Evolutionary conservation across 2,797 vertebrate species (phyloP).

Genomic region (Aldrovandia affinis): DNA sequence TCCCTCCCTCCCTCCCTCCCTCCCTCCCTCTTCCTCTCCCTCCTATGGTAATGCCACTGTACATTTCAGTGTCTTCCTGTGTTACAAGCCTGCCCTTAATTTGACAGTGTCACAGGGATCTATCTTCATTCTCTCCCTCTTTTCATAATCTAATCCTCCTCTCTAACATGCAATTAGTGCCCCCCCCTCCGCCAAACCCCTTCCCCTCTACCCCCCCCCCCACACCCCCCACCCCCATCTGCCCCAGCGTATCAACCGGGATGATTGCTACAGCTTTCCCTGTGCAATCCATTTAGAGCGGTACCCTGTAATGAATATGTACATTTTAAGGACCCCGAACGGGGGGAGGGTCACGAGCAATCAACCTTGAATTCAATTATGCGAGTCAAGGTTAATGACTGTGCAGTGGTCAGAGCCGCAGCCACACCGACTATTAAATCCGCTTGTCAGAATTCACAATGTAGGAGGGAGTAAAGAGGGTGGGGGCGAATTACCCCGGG

Average conservation of each 20-base stretch:
- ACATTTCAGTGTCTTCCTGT: conserved; percentile 82
- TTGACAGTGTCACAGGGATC: conserved; percentile 96
- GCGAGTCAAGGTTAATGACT: conserved; percentile 99
- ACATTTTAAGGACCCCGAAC: conserved; percentile 89
- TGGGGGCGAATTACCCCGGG: background rate
- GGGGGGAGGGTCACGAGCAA: conserved; percentile 94
- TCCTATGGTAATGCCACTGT: conserved; percentile 73
- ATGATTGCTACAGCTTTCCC: conserved; percentile 92
- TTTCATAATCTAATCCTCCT: conserved; percentile 99
- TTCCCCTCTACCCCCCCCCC: conserved; percentile 53
- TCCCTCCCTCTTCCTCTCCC: conserved; percentile 57
- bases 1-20: conserved; percentile 51
- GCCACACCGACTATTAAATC: conserved; percentile 90
- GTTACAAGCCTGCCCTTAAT: conserved; percentile 85
- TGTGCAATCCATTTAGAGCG: conserved; percentile 96
- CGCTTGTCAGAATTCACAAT: conserved; percentile 91
- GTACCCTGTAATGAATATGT: conserved; percentile 96
- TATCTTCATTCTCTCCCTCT: conserved; percentile 99
- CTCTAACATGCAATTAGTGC: conserved; percentile 98
- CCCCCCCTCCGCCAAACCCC: background rate
- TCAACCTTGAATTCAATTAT: conserved; percentile 99
- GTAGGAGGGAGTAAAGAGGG: conserved; percentile 63
- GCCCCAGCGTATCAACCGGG: conserved; percentile 80
- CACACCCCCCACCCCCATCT: conserved; percentile 47
- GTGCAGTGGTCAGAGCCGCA: conserved; percentile 94